These are phyloP conservation scores for Crenuchus spilurus DNA, from an alignment of 2,797 vertebrate species.

Conservation along the genomic window DNA sequence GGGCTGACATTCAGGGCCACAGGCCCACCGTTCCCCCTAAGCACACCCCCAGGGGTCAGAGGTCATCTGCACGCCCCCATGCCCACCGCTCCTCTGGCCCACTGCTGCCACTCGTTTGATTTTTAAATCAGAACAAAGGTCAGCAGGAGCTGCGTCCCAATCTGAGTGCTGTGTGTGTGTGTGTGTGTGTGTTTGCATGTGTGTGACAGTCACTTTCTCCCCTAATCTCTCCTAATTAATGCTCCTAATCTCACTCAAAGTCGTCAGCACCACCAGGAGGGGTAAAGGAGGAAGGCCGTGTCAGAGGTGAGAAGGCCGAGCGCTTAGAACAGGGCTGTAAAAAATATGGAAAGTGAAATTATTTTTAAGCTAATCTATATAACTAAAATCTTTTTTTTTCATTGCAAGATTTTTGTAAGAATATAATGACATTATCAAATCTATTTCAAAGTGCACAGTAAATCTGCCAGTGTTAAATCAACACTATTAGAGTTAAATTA, in stretches of 20 bases:
- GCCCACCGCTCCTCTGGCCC: conserved; percentile 53
- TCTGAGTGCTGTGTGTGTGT: conserved; percentile 54
- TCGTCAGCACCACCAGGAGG: conserved; percentile 30
- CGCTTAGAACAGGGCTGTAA: conserved; percentile 6
- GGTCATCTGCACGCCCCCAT: conserved; percentile 68
- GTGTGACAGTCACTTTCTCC: conserved; percentile 54
- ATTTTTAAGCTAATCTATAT: too few species aligned
- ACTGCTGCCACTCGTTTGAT: conserved; percentile 72
- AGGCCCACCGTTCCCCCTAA: conserved; percentile 49
- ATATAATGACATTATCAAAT: too few species aligned
- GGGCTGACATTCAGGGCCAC: conserved; percentile 68
- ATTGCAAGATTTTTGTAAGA: too few species aligned
- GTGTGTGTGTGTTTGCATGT: conserved; percentile 53
- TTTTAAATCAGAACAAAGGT: conserved; percentile 82
- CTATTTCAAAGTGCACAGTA: too few species aligned
- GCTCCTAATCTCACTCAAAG: conserved; percentile 62
- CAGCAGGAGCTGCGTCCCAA: conserved; percentile 61
- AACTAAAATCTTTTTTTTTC: too few species aligned
- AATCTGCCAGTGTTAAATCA: too few species aligned
- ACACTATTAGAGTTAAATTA: too few species aligned
- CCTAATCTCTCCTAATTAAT: conserved; percentile 57
- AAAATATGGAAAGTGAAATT: too few species aligned
- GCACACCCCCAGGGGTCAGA: conserved; percentile 65
- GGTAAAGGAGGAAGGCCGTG: conserved; percentile 21
- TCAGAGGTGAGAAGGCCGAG: conserved; percentile 44